Evolutionary conservation across 2,113 vertebrate species (phyloP).

Genomic region (Nyctibius bracteatus): DNA sequence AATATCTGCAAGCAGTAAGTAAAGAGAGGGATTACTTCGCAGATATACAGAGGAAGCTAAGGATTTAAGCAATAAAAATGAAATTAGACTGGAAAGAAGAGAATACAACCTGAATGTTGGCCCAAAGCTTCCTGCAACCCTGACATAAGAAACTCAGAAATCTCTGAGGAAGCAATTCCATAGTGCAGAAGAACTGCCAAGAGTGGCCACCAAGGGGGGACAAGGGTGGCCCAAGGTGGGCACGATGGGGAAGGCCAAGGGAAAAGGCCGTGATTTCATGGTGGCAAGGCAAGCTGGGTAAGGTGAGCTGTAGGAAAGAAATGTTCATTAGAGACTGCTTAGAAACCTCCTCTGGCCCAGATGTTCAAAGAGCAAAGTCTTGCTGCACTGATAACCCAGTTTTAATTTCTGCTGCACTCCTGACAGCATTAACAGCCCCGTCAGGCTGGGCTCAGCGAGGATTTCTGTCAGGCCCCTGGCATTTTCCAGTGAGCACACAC

Average conservation of each 20-base stretch:
- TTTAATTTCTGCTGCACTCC: not conserved
- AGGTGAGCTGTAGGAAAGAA: not conserved
- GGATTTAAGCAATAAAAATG: not conserved
- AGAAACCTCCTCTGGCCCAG: not conserved
- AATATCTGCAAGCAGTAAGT: not conserved
- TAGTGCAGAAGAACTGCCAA: not conserved
- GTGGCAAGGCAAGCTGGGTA: not conserved
- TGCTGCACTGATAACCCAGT: not conserved
- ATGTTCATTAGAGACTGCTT: not conserved
- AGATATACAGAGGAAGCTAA: not conserved
- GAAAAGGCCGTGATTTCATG: not conserved
- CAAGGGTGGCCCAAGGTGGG: not conserved
- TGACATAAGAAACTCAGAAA: not conserved
- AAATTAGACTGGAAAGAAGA: not conserved
- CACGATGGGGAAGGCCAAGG: not conserved
- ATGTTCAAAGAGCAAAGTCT: not conserved
- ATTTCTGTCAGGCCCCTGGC: accelerated
- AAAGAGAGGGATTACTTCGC: not conserved
- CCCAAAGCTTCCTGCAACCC: not conserved
- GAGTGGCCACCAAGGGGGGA: not conserved
- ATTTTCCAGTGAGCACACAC: not conserved
- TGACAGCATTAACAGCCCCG: not conserved
- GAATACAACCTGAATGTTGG: not conserved
- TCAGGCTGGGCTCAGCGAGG: accelerated
- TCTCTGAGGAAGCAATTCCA: not conserved